A percentile compares a stretch with the other conserved stretches of the same genome.
phyloP scores from a whole-genome alignment of 2,113 vertebrate genomes.

The Rhineura floridana region DNA sequence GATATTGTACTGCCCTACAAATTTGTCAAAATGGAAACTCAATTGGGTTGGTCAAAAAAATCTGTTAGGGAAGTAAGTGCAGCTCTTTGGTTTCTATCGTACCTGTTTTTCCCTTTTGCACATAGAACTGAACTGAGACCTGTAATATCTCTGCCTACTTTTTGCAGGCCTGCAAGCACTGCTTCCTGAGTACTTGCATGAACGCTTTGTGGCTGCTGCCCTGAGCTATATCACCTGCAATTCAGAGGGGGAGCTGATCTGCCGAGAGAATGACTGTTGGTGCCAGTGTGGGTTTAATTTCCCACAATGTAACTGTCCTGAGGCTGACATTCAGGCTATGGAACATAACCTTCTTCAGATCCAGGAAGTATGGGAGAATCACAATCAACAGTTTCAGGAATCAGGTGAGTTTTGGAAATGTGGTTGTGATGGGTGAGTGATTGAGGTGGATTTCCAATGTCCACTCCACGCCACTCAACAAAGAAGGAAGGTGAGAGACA shows the following conservation, averaged over 20 bases:
- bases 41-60: not conserved
- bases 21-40: no score
- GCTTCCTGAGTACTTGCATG: slow-evolving; percentile 89
- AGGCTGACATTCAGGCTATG: slow-evolving; percentile 90
- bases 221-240: slow-evolving; percentile 96
- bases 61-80: not conserved
- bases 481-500: no score
- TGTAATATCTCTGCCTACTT: not conserved
- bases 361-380: slow-evolving; percentile 82
- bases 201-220: slow-evolving; percentile 90
- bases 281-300: slow-evolving; percentile 88
- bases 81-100: not conserved
- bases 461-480: no score
- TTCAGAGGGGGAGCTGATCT: slow-evolving; percentile 91
- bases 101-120: not conserved
- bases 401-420: slow-evolving; percentile 81
- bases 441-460: no score
- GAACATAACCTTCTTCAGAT: slow-evolving; percentile 90
- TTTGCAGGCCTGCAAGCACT: slow-evolving; percentile 90
- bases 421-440: no score
- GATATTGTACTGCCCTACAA: no score
- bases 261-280: slow-evolving; percentile 92
- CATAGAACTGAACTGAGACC: not conserved
- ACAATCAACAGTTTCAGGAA: slow-evolving; percentile 89
- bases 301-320: slow-evolving; percentile 94